These are phyloP conservation scores for Melieria crassipennis DNA, from an alignment of 2,888 invertebrate species.

Conservation along the genomic window DNA sequence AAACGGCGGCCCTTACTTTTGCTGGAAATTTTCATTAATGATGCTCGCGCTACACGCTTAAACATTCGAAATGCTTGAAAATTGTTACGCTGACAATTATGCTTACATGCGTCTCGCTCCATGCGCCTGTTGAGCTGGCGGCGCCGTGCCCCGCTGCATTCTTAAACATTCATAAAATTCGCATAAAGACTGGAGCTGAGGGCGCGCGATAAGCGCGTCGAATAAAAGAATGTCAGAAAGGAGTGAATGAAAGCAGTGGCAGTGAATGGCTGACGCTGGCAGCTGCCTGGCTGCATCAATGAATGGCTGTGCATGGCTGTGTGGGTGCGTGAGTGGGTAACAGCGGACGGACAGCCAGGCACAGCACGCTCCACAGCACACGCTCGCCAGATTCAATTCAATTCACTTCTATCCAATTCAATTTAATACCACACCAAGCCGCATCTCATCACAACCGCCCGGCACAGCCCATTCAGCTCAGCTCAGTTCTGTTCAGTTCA, in stretches of 20 bases:
- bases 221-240: conserved; percentile 1
- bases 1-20: background rate
- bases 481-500: no score
- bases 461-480: no score
- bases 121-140: background rate
- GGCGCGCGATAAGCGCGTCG: conserved; percentile 12
- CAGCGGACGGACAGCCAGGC: no score
- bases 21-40: background rate
- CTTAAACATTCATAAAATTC: conserved; percentile 12
- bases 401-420: no score
- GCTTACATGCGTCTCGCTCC: background rate
- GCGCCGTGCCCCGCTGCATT: background rate
- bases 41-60: background rate
- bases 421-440: no score
- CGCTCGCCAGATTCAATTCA: no score
- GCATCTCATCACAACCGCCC: no score
- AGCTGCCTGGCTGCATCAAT: no score
- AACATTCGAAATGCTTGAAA: background rate
- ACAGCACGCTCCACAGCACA: no score
- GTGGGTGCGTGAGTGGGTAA: conserved; percentile 18
- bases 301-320: conserved; percentile 17
- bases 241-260: background rate
- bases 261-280: no score
- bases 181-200: conserved; percentile 11
- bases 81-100: background rate